A percentile compares a stretch with the other conserved stretches of the same genome.
Evolutionary conservation across 2,113 vertebrate genomes (phyloP).

Genomic region (Psittacara wagleri): DNA sequence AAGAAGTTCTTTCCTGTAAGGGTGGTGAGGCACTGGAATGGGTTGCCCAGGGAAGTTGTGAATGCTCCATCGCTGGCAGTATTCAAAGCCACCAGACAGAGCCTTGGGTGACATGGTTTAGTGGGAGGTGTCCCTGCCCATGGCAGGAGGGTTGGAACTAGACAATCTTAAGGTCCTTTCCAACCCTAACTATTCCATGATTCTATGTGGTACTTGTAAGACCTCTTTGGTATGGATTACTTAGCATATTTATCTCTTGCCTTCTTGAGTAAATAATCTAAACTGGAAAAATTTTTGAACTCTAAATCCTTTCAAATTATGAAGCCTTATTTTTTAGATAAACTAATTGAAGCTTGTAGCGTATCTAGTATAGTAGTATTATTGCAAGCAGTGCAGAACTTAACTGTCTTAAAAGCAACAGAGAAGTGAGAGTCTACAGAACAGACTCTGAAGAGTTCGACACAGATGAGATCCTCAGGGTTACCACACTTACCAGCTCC

Average conservation of each 20-base stretch:
- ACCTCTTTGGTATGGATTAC: fast-evolving
- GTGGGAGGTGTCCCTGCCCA: no score
- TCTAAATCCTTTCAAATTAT: background rate
- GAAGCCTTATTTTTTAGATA: background rate
- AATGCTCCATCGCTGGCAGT: no score
- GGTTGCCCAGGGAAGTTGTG: no score
- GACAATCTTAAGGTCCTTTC: no score
- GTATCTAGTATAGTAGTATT: background rate
- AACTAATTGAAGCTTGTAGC: background rate
- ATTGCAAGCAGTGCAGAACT: background rate
- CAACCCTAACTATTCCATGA: no score
- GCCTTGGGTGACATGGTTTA: no score
- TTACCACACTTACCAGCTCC: background rate
- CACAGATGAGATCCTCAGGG: background rate
- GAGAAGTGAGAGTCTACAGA: background rate
- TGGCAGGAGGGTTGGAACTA: no score
- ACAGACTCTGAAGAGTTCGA: background rate
- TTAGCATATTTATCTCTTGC: background rate
- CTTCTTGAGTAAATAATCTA: background rate
- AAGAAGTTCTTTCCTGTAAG: no score
- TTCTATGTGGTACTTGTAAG: background rate
- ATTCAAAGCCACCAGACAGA: no score
- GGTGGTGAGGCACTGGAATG: no score
- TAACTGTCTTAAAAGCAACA: background rate
- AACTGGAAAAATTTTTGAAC: background rate